Evolutionary conservation across 2,888 invertebrate genomes (phyloP), one percentile per base, ranked within the genome.

Genomic region (Stegophylla sp.): DNA sequence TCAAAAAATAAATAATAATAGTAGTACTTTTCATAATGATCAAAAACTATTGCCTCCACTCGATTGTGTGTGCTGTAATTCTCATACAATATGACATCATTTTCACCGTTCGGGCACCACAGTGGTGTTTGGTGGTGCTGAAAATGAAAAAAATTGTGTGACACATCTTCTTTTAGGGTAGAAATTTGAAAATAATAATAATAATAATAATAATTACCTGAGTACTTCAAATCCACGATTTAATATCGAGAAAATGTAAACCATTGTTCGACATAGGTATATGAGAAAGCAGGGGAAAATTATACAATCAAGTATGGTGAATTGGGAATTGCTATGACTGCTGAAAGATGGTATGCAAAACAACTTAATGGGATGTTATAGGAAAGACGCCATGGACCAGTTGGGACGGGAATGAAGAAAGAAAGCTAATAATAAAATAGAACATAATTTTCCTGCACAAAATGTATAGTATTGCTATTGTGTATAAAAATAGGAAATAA

Each of bases 271-370:
- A 88, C 90, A 84, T 90, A 94, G 0, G 89, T 89, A 83, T 96
- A 94, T 85, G 89, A 94, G 82, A 89, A 92, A 82, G 93, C 94
- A 79, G 89, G 92, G 83, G 92, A 91, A 83, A 94, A 96, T 86
- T 98, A 93, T 92, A 97, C 96, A 86, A 92, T 91, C 82, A 98
- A 98, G 90, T 98, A 99, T 90, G 98, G 98, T 84, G 98, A 99
- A 87, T 88, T 98, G 82, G 96, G 97, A 63, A 90, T 88, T 0
- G 90, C 90, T 84, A 90, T 89, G 28, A 91, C 91, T 86, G 94
- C 93, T 10, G 89, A 89, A 84, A 89, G 89, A 82, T 93, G 93
- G 0, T 97, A 92, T 86, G 96, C 98, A 96, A 99, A 98, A 87
- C 98, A 99, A 87, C 98, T 99, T 87, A 98, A 99, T 88, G 93